phyloP scores from a whole-genome alignment of 2,888 invertebrate genomes.

The Agelastica alni region DNA sequence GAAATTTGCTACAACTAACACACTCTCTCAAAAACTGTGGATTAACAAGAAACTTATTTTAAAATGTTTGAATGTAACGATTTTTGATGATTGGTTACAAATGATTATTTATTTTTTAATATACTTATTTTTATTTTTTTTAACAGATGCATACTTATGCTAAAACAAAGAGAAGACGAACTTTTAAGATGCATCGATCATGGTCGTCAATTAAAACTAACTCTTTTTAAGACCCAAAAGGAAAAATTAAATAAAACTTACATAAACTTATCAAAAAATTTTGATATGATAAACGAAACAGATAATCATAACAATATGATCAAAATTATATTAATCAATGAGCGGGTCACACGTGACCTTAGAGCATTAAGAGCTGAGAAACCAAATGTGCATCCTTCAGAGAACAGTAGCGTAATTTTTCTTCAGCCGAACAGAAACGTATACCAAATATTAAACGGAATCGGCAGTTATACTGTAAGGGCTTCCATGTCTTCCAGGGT shows the following conservation, averaged over 20 bases:
- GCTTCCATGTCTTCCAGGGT: constrained; percentile 32
- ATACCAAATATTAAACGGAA: constrained; percentile 58
- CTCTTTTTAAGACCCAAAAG: constrained; percentile 72
- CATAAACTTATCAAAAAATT: constrained; percentile 68
- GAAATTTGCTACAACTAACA: no score
- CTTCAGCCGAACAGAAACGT: constrained; percentile 60
- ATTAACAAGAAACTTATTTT: no score
- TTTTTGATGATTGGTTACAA: no score
- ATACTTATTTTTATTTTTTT: no score
- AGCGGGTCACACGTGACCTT: constrained; percentile 59
- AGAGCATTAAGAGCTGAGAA: constrained; percentile 48
- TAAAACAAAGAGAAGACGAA: constrained; percentile 81
- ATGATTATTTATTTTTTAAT: no score
- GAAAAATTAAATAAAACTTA: constrained; percentile 73
- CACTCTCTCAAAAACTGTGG: no score
- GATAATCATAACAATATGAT: constrained; percentile 63
- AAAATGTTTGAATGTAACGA: no score
- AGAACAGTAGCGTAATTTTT: constrained; percentile 64
- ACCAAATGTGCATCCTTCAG: constrained; percentile 56
- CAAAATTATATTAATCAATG: constrained; percentile 60
- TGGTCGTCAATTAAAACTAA: constrained; percentile 69
- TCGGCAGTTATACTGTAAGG: constrained; percentile 60
- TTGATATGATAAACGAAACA: constrained; percentile 69
- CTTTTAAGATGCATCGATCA: constrained; percentile 76
- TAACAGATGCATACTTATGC: no score